A percentile compares a stretch with the other conserved stretches of the same genome.
phyloP scores from a whole-genome alignment of 2,797 vertebrate genomes.

The Furcifer pardalis region DNA sequence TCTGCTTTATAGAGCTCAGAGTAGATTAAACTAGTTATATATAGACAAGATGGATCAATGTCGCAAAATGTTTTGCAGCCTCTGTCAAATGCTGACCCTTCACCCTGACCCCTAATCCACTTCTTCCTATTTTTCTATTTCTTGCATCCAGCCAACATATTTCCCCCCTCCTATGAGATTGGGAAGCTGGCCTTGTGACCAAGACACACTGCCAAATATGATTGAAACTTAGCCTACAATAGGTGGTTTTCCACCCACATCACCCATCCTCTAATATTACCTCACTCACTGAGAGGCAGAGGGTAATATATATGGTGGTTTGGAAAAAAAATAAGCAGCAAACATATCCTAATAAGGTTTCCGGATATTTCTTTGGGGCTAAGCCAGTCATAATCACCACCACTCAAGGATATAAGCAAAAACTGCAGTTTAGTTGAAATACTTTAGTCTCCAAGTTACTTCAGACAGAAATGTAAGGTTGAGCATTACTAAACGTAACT shows the following conservation, averaged over 20 bases:
- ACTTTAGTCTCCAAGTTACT: background rate
- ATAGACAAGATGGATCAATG: conserved; percentile 13
- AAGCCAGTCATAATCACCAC: background rate
- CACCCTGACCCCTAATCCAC: background rate
- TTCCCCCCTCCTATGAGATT: background rate
- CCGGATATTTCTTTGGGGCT: background rate
- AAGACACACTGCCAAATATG: background rate
- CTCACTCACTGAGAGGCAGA: background rate
- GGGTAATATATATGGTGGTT: background rate
- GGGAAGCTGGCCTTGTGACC: background rate
- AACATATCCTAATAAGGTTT: background rate
- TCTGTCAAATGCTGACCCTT: conserved; percentile 3
- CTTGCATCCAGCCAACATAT: background rate
- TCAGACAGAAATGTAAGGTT: background rate
- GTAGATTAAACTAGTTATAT: background rate
- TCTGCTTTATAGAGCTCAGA: background rate
- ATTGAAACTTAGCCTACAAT: background rate
- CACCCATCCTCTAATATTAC: background rate
- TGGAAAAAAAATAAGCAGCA: background rate
- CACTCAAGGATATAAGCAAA: background rate
- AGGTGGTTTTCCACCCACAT: background rate
- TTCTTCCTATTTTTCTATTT: conserved; percentile 9
- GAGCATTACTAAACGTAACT: background rate
- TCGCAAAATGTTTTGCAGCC: conserved; percentile 2
- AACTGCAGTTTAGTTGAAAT: background rate